These are phyloP conservation scores for Ursus arctos DNA, from an alignment of 2,113 vertebrate genomes.

Conservation along the genomic window DNA sequence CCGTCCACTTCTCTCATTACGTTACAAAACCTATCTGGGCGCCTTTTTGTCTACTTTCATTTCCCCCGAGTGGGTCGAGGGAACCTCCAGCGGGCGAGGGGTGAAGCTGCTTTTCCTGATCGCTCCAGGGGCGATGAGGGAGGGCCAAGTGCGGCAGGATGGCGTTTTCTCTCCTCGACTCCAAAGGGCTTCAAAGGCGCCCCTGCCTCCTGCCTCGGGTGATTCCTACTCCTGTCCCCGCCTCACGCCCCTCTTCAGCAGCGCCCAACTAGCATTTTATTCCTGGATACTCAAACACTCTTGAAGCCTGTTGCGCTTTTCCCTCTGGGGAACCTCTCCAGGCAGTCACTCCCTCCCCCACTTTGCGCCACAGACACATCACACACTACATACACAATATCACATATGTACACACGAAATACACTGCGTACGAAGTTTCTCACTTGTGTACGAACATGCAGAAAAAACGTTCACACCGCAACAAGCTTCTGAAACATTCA, in stretches of 20 bases:
- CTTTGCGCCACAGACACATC: background rate
- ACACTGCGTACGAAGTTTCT: background rate
- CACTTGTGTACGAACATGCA: background rate
- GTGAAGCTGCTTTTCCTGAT: background rate
- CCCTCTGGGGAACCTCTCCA: background rate
- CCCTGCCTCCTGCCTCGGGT: fast-evolving
- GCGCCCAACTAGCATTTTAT: background rate
- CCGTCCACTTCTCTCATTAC: background rate
- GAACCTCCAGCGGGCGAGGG: fast-evolving
- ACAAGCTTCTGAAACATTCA: background rate
- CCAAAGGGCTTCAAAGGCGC: background rate
- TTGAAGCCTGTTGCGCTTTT: background rate
- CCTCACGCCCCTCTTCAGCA: background rate
- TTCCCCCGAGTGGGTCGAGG: background rate
- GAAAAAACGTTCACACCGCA: background rate
- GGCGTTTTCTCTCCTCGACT: background rate
- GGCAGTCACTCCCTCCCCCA: background rate
- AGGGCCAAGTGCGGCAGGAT: background rate
- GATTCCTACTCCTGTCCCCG: background rate
- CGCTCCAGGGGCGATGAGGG: fast-evolving
- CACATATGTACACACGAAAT: background rate
- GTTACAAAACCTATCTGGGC: background rate
- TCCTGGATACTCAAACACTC: too few relatives aligned
- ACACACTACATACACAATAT: background rate
- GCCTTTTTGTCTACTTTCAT: background rate